Conservation (phyloP, 2,888 invertebrate species). For the Lampropteryx suffumata region DNA sequence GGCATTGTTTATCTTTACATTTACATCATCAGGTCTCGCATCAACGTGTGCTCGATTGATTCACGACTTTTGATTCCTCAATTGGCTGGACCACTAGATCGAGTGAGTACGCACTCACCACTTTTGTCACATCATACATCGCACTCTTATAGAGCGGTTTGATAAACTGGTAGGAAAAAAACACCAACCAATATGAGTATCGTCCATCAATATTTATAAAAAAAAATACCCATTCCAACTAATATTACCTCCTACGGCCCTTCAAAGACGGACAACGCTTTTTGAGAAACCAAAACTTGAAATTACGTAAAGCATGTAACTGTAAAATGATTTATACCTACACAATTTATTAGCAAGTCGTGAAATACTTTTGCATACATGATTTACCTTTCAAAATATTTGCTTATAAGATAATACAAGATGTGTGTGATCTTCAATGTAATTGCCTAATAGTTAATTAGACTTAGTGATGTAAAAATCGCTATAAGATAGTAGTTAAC, state of each 20-base stretch:
- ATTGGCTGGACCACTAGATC: constrained; percentile 20
- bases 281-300: not conserved
- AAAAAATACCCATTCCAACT: too few relatives aligned
- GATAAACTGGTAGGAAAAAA: too few relatives aligned
- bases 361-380: constrained; percentile 30
- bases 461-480: not conserved
- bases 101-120: constrained; percentile 12
- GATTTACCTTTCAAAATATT: constrained; percentile 3
- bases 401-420: constrained; percentile 25
- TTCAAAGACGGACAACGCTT: too few relatives aligned
- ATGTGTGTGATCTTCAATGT: constrained; percentile 36
- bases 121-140: not conserved
- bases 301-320: constrained; percentile 49
- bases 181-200: too few relatives aligned
- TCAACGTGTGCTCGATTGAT: constrained; percentile 30
- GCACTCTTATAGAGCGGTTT: too few relatives aligned
- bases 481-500: too few relatives aligned
- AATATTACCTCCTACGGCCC: too few relatives aligned
- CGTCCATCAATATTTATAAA: too few relatives aligned
- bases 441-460: constrained; percentile 33
- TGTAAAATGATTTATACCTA: constrained; percentile 35
- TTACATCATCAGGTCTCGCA: constrained; percentile 54
- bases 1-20: constrained; percentile 61
- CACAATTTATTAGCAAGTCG: constrained; percentile 24
- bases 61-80: constrained; percentile 34